These are phyloP conservation scores for Promerops cafer DNA, from an alignment of 2,113 vertebrate species.

Conservation along the genomic window DNA sequence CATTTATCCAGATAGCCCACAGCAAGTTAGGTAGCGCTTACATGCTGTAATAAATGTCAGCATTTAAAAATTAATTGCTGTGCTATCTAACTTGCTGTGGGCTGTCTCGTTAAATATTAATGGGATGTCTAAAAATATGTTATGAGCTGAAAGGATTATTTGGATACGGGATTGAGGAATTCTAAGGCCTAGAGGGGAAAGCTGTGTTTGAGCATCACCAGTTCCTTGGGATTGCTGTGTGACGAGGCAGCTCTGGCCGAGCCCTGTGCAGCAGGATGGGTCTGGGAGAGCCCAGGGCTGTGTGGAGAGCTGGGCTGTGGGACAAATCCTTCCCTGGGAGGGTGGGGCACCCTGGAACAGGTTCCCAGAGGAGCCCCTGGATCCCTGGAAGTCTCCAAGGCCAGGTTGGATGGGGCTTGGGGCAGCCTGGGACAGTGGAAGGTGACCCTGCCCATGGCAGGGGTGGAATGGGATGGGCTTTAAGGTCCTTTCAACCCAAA, in stretches of 20 bases:
- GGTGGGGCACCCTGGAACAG: background rate
- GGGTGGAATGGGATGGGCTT: background rate
- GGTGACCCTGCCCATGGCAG: background rate
- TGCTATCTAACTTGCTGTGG: conserved; percentile 70
- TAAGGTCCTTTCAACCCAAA: background rate
- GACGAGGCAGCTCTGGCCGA: rapidly evolving
- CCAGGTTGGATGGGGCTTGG: rapidly evolving
- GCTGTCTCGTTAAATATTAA: conserved; percentile 71
- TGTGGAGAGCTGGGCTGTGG: background rate
- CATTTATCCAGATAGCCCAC: conserved; percentile 69
- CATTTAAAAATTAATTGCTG: conserved; percentile 72
- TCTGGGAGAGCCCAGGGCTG: background rate
- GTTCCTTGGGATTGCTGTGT: background rate
- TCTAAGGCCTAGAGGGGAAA: background rate
- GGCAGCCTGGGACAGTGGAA: rapidly evolving
- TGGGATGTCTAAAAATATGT: conserved; percentile 51
- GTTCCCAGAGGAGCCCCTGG: background rate
- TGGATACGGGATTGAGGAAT: background rate
- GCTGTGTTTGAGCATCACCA: background rate
- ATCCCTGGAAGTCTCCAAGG: background rate
- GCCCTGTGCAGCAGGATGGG: too few relatives aligned
- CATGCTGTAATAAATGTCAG: conserved; percentile 71
- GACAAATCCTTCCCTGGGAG: background rate
- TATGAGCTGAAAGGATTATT: conserved; percentile 60
- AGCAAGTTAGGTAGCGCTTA: conserved; percentile 66